Conservation (phyloP, 2,888 invertebrate genomes). For the Nephrotoma guestfalica region DNA sequence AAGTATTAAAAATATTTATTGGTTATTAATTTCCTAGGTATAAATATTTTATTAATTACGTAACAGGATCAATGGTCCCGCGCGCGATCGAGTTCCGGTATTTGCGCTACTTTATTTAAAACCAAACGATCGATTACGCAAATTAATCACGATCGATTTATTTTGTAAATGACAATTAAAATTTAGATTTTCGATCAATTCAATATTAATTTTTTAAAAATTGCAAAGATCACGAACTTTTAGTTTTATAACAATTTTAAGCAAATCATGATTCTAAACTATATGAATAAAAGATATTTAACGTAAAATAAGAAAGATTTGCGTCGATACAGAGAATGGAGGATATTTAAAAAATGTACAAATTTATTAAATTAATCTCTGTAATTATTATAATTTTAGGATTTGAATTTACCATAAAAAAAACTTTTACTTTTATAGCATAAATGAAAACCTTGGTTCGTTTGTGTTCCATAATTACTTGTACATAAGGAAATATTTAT, state of each 20-base stretch:
- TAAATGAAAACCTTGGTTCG: background rate
- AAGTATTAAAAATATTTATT: background rate
- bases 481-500: background rate
- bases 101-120: background rate
- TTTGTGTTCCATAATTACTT: background rate
- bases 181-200: background rate
- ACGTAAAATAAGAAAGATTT: background rate
- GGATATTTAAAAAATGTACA: background rate
- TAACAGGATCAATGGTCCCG: background rate
- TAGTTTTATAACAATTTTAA: background rate
- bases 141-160: background rate
- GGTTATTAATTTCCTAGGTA: background rate
- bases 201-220: background rate
- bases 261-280: background rate
- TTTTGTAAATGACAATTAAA: background rate
- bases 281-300: background rate
- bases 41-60: background rate
- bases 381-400: background rate
- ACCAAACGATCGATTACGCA: background rate
- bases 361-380: background rate
- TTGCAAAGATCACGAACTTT: background rate
- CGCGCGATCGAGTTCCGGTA: background rate
- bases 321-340: background rate
- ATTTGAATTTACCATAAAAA: background rate
- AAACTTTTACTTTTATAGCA: background rate